Percentiles rank a stretch among this genome's conserved stretches.
Evolutionary conservation across 2,113 vertebrate species (phyloP).

Genomic region (Oncorhynchus kisutch): DNA sequence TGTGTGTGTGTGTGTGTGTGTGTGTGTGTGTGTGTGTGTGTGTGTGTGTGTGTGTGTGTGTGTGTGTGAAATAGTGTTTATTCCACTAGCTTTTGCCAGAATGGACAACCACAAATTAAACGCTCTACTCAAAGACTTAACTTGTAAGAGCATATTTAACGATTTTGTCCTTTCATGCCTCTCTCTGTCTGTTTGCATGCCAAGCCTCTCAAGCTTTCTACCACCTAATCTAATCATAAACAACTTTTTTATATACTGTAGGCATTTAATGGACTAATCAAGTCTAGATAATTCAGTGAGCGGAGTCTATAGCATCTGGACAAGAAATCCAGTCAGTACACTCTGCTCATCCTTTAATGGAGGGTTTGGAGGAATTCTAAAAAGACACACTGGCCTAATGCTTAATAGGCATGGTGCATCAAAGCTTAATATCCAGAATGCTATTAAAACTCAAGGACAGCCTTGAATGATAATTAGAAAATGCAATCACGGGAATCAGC

Average conservation of each 20-base stretch:
- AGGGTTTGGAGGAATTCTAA: conserved; percentile 67
- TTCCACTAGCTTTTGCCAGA: conserved; percentile 34
- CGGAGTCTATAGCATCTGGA: conserved; percentile 62
- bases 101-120: conserved; percentile 37
- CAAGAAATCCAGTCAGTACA: conserved; percentile 38
- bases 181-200: conserved; percentile 28
- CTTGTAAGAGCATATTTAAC: conserved; percentile 52
- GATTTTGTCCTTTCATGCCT: conserved; percentile 19
- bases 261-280: conserved; percentile 58
- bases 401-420: conserved; percentile 71
- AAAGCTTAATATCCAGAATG: conserved; percentile 79
- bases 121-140: conserved; percentile 20
- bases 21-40: neutral
- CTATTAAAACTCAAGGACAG: conserved; percentile 80
- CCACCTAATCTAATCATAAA: conserved; percentile 62
- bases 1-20: neutral
- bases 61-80: neutral
- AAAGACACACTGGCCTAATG: conserved; percentile 64
- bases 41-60: neutral
- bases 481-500: conserved; percentile 77
- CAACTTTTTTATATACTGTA: conserved; percentile 53
- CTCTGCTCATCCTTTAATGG: conserved; percentile 60
- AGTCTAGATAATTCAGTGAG: conserved; percentile 59
- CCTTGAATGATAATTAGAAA: conserved; percentile 79
- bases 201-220: conserved; percentile 39